A percentile compares a stretch with the other conserved stretches of the same genome.
These are phyloP conservation scores for Trogon surrucura DNA, from an alignment of 2,113 vertebrate species.

Conservation along the genomic window DNA sequence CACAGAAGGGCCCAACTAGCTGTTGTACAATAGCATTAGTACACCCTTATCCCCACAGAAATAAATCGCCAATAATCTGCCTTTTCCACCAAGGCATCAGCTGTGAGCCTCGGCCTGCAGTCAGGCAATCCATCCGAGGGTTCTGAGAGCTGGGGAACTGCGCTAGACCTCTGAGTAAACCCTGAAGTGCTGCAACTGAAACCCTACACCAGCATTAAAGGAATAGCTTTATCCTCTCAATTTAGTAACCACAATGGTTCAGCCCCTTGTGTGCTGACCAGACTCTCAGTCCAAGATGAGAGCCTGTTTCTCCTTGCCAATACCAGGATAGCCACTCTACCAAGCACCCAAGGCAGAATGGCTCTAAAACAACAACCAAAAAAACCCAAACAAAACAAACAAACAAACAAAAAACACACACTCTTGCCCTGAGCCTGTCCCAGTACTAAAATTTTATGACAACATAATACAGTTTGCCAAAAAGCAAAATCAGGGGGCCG, in stretches of 20 bases:
- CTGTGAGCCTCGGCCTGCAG: neutral
- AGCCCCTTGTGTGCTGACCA: neutral
- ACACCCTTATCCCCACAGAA: neutral
- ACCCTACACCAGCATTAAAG: conserved; percentile 50
- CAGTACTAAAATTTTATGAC: neutral
- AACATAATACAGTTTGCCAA: neutral
- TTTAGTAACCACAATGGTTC: conserved; percentile 41
- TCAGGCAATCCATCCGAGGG: neutral
- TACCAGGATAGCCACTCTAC: neutral
- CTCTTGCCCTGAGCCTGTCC: neutral
- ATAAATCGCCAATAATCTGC: conserved; percentile 42
- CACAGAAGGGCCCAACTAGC: neutral
- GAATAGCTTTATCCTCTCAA: conserved; percentile 33
- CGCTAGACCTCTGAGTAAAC: neutral
- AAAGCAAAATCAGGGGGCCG: neutral
- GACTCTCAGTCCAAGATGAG: neutral
- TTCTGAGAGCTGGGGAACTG: neutral
- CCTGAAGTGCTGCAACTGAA: neutral
- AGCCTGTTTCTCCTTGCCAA: neutral
- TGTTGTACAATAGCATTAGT: neutral
- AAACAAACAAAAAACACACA: neutral
- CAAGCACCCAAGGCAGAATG: neutral
- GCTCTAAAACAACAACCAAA: neutral
- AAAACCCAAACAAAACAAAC: neutral
- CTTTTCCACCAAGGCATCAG: conserved; percentile 16